These are phyloP conservation scores for Chouioia cunea DNA, from an alignment of 2,888 invertebrate species.

Conservation along the genomic window DNA sequence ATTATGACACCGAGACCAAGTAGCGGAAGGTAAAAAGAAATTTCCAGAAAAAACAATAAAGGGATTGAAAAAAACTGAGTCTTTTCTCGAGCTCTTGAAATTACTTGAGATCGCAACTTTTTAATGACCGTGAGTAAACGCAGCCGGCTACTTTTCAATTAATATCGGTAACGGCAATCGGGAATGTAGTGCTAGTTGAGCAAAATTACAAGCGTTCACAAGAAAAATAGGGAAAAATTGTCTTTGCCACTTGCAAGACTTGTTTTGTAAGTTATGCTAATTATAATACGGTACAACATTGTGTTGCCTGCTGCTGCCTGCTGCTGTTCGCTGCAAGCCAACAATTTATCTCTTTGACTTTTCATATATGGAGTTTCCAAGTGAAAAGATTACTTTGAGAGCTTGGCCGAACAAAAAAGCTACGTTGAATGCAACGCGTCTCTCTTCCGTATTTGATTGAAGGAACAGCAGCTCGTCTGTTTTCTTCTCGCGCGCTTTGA, in stretches of 20 bases:
- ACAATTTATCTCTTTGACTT: too few species aligned
- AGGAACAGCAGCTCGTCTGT: constrained; percentile 31
- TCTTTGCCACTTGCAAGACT: not conserved
- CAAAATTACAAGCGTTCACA: not conserved
- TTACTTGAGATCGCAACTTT: constrained; percentile 33
- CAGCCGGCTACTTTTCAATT: constrained; percentile 41
- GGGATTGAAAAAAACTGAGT: not conserved
- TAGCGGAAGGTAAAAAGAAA: too few species aligned
- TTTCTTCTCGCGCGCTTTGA: constrained; percentile 2
- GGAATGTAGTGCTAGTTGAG: not conserved
- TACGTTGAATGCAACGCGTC: not conserved
- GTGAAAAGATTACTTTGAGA: too few species aligned
- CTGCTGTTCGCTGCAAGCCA: too few species aligned
- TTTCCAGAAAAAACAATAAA: constrained; percentile 5
- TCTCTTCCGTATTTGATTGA: constrained; percentile 6
- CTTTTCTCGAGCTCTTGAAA: not conserved
- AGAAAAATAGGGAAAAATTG: not conserved
- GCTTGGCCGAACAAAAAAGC: too few species aligned
- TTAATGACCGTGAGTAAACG: constrained; percentile 28
- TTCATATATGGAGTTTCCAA: too few species aligned
- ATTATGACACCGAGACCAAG: too few species aligned
- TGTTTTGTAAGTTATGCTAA: constrained; percentile 21
- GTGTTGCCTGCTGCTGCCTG: too few species aligned
- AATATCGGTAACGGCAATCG: constrained; percentile 43
- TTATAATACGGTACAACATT: not conserved